A percentile compares a stretch with the other conserved stretches of the same genome.
phyloP scores from a whole-genome alignment of 2,113 vertebrate genomes.

The Callorhinus ursinus region DNA sequence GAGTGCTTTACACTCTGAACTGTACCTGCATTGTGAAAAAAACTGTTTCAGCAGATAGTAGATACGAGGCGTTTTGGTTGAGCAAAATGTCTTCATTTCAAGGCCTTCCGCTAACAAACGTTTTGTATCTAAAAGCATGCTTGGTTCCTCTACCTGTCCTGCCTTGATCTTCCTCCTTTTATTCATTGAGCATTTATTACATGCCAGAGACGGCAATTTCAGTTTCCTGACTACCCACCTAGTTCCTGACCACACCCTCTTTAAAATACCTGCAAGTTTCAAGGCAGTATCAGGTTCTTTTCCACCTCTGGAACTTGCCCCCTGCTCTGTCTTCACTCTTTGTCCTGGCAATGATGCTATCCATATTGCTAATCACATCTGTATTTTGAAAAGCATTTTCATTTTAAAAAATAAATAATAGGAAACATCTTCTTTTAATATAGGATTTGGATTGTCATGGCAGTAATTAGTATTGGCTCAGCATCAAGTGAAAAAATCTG shows the following conservation, averaged over 20 bases:
- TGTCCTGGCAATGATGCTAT: not conserved
- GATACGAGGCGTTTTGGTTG: not conserved
- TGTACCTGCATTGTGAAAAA: not conserved
- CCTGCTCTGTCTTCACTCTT: not conserved
- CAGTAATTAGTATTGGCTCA: not conserved
- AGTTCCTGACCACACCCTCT: not conserved
- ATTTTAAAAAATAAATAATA: conserved; percentile 39
- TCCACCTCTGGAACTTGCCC: not conserved
- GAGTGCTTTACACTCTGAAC: not conserved
- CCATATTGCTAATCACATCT: not conserved
- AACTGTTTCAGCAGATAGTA: not conserved
- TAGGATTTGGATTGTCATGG: not conserved
- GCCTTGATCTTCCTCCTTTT: not conserved
- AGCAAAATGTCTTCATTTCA: not conserved
- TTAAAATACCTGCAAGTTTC: not conserved
- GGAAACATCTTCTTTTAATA: not conserved
- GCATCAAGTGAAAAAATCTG: not conserved
- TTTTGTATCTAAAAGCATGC: not conserved
- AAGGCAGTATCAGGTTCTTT: not conserved
- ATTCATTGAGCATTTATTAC: not conserved
- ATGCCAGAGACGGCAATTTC: not conserved
- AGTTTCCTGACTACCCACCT: not conserved
- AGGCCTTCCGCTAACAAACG: not conserved
- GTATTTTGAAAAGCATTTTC: conserved; percentile 43
- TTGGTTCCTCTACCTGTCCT: not conserved